Evolutionary conservation across 2,797 vertebrate genomes (phyloP).

Genomic region (Gallinago solitaria): DNA sequence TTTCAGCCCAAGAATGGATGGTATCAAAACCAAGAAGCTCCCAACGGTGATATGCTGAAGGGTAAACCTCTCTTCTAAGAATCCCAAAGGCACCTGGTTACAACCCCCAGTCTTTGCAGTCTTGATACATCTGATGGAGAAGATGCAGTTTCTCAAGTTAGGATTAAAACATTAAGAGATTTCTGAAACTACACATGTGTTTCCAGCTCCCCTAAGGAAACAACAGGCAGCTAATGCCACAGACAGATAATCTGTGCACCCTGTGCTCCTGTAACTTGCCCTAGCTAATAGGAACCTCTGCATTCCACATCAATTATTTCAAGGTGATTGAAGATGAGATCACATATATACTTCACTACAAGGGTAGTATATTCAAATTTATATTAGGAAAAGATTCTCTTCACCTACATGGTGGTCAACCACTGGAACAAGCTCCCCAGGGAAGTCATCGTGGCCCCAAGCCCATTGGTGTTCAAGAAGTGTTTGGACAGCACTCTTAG

Average conservation of each 20-base stretch:
- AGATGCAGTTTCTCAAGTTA: background rate
- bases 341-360: background rate
- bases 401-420: background rate
- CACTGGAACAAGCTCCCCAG: background rate
- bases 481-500: background rate
- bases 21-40: background rate
- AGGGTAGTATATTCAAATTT: background rate
- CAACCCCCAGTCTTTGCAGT: background rate
- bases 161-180: background rate
- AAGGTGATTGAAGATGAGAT: background rate
- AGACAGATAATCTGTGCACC: background rate
- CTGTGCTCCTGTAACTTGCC: background rate
- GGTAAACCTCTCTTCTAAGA: background rate
- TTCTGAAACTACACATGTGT: background rate
- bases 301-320: background rate
- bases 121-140: background rate
- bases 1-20: background rate
- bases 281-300: background rate
- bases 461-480: background rate
- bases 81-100: background rate
- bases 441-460: background rate
- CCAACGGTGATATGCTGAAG: background rate
- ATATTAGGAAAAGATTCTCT: background rate
- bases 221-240: background rate
- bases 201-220: background rate